Evolutionary conservation across 2,113 vertebrate species (phyloP).

Genomic region (Daboia siamensis): DNA sequence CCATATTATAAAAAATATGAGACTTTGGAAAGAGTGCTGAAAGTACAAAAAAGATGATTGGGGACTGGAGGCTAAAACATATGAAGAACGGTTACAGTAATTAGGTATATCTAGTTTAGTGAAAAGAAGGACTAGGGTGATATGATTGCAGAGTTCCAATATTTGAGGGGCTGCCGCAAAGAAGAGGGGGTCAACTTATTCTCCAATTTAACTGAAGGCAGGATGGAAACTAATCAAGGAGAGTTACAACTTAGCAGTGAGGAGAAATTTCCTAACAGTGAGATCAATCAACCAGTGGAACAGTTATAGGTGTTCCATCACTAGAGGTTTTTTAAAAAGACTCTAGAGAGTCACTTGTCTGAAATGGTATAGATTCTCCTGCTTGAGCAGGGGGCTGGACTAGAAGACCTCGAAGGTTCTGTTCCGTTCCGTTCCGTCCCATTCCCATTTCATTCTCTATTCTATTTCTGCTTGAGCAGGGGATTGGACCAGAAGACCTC

Average conservation of each 20-base stretch:
- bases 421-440: too few relatives aligned
- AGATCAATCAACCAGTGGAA: not conserved
- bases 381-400: not conserved
- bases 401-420: not conserved
- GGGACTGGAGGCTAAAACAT: not conserved
- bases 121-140: not conserved
- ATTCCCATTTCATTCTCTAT: too few relatives aligned
- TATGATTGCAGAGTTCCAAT: not conserved
- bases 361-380: not conserved
- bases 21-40: not conserved
- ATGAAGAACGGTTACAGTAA: not conserved
- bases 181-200: not conserved
- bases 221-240: not conserved
- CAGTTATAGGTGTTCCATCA: not conserved
- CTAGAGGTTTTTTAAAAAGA: not conserved
- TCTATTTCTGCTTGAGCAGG: not conserved
- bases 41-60: not conserved
- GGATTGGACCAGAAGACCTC: not conserved
- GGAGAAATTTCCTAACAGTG: not conserved
- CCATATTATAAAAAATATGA: not conserved
- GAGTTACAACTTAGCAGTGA: not conserved
- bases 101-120: not conserved
- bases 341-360: not conserved
- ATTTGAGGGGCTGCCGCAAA: not conserved
- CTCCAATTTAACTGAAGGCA: not conserved